Percentiles rank a stretch among this genome's conserved stretches.
Conservation (phyloP, 2,797 vertebrate species). For the Pseudochromis fuscus region DNA sequence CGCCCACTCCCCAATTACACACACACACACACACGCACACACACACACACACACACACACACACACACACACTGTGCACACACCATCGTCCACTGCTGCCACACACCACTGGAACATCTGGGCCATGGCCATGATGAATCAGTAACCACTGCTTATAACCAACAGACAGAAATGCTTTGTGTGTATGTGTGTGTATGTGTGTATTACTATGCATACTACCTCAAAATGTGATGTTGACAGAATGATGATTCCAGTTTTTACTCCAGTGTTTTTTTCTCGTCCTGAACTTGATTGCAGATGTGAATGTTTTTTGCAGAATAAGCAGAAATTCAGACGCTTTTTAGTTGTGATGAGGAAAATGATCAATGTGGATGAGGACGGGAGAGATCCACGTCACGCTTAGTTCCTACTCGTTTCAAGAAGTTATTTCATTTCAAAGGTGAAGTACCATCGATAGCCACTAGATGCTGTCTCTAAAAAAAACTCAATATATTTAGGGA, state of each 20-base stretch:
- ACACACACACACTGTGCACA: conserved; percentile 13
- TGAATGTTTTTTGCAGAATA: no score
- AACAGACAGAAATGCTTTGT: conserved; percentile 39
- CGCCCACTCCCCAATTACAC: conserved; percentile 69
- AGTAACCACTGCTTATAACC: conserved; percentile 61
- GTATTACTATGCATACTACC: conserved; percentile 29
- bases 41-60: conserved; percentile 35
- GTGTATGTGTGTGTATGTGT: conserved; percentile 10
- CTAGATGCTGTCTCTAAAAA: no score
- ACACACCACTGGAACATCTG: conserved; percentile 79
- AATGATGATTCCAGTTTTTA: conserved; percentile 2
- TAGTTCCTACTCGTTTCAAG: no score
- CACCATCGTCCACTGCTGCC: conserved; percentile 51
- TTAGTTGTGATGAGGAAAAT: no score
- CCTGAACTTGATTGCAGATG: no score
- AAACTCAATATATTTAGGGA: no score
- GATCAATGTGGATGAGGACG: no score
- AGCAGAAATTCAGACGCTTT: no score
- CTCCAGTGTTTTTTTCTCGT: background rate
- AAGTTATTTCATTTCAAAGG: no score
- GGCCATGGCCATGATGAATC: conserved; percentile 73
- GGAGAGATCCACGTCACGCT: no score
- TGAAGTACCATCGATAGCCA: no score
- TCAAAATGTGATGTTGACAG: conserved; percentile 10
- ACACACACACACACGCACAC: conserved; percentile 34